Percentiles rank a stretch among this genome's conserved stretches.
phyloP scores from a whole-genome alignment of 2,888 invertebrate species.

The Chaetoderma sp. region DNA sequence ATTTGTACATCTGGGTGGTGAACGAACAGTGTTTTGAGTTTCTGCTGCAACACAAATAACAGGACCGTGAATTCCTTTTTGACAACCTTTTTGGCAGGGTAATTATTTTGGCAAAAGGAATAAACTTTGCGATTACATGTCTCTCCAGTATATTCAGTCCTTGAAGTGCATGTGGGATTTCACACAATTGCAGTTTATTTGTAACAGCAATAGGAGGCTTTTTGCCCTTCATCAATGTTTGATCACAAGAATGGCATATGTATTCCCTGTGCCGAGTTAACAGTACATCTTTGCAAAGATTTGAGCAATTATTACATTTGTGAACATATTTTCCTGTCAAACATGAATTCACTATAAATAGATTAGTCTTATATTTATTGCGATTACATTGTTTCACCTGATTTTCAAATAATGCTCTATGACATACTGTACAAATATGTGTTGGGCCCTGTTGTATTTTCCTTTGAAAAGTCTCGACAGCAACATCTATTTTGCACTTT shows the following conservation, averaged over 20 bases:
- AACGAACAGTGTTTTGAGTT: slow-evolving; percentile 17
- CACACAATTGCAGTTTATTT: slow-evolving; percentile 11
- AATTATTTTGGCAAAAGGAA: slow-evolving; percentile 41
- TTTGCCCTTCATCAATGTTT: slow-evolving; percentile 9
- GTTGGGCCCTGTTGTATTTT: too few relatives aligned
- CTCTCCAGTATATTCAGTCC: slow-evolving; percentile 35
- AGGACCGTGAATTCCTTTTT: slow-evolving; percentile 40
- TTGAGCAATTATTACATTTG: too few relatives aligned
- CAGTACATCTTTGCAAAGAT: too few relatives aligned
- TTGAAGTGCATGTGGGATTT: slow-evolving; percentile 24
- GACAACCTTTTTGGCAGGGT: slow-evolving; percentile 36
- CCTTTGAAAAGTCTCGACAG: too few relatives aligned
- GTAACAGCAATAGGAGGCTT: slow-evolving; percentile 6
- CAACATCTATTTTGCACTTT: too few relatives aligned
- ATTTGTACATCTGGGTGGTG: slow-evolving; percentile 28
- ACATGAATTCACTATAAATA: too few relatives aligned
- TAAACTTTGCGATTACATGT: slow-evolving; percentile 32
- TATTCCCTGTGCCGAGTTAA: too few relatives aligned
- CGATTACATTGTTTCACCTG: too few relatives aligned
- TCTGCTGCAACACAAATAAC: slow-evolving; percentile 41
- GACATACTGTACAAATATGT: too few relatives aligned
- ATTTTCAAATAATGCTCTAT: too few relatives aligned
- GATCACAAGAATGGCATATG: slow-evolving; percentile 20
- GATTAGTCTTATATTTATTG: too few relatives aligned
- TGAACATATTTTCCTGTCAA: too few relatives aligned